phyloP scores from a whole-genome alignment of 2,797 vertebrate genomes.

The Spondyliosoma cantharus region DNA sequence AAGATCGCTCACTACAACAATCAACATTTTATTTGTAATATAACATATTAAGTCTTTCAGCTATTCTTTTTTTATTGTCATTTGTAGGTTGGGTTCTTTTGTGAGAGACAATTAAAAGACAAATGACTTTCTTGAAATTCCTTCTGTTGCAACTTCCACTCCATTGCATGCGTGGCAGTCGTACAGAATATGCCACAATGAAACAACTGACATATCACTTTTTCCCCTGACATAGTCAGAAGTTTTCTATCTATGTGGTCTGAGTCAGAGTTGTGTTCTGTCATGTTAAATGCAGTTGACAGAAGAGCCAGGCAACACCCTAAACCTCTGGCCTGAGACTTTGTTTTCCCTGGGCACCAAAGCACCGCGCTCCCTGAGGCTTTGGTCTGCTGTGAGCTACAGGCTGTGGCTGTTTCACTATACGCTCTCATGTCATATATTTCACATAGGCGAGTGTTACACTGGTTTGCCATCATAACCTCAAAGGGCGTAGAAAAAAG shows the following conservation, averaged over 20 bases:
- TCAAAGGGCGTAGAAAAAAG: conserved; percentile 7
- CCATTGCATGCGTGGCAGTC: conserved; percentile 69
- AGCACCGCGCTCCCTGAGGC: conserved; percentile 62
- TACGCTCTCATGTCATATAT: conserved; percentile 50
- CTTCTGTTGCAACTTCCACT: conserved; percentile 33
- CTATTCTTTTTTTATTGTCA: neutral
- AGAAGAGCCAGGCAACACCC: conserved; percentile 83
- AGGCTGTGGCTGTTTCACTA: conserved; percentile 54
- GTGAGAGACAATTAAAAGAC: neutral
- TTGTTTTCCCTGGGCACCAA: conserved; percentile 78
- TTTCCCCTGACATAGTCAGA: conserved; percentile 79
- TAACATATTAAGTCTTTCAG: too few species aligned
- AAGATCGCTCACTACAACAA: neutral
- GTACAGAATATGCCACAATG: conserved; percentile 53
- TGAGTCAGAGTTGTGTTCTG: conserved; percentile 80
- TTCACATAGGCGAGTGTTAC: conserved; percentile 45
- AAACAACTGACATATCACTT: conserved; percentile 78
- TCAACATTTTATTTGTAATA: neutral
- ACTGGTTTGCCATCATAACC: conserved; percentile 38
- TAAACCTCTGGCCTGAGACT: conserved; percentile 82
- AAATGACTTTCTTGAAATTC: conserved; percentile 16
- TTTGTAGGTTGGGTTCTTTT: neutral
- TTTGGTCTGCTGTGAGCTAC: conserved; percentile 57
- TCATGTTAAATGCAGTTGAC: conserved; percentile 85
- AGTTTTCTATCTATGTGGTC: conserved; percentile 78